phyloP scores from a whole-genome alignment of 2,113 vertebrate species.

The Phasianus colchicus region DNA sequence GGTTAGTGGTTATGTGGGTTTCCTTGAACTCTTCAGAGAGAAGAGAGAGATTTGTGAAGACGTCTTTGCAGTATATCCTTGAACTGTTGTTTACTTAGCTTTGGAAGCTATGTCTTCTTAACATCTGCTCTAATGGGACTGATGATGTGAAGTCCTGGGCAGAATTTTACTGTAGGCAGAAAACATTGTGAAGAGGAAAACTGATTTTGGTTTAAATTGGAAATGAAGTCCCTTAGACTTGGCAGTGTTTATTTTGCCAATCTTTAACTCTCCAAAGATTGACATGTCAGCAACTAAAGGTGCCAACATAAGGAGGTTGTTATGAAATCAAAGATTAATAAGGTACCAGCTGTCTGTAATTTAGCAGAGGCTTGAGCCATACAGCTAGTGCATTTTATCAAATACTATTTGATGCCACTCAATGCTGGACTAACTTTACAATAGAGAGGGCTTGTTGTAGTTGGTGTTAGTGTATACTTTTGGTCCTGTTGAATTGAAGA shows the following conservation, averaged over 20 bases:
- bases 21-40: neutral
- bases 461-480: neutral
- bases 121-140: neutral
- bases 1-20: neutral
- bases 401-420: neutral
- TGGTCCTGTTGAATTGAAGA: neutral
- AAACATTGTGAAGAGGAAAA: neutral
- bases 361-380: neutral
- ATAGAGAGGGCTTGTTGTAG: neutral
- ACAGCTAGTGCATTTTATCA: neutral
- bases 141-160: neutral
- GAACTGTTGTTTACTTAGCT: neutral
- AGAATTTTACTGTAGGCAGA: neutral
- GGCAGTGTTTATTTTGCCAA: neutral
- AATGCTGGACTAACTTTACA: neutral
- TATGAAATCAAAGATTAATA: slow-evolving; percentile 27
- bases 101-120: neutral
- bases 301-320: neutral
- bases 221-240: neutral
- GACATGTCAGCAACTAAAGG: neutral
- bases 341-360: neutral
- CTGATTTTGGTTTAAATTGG: neutral
- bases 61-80: neutral
- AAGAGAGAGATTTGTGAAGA: neutral
- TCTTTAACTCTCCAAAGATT: neutral